phyloP scores from a whole-genome alignment of 2,113 vertebrate genomes.

The Nannospalax galili region DNA sequence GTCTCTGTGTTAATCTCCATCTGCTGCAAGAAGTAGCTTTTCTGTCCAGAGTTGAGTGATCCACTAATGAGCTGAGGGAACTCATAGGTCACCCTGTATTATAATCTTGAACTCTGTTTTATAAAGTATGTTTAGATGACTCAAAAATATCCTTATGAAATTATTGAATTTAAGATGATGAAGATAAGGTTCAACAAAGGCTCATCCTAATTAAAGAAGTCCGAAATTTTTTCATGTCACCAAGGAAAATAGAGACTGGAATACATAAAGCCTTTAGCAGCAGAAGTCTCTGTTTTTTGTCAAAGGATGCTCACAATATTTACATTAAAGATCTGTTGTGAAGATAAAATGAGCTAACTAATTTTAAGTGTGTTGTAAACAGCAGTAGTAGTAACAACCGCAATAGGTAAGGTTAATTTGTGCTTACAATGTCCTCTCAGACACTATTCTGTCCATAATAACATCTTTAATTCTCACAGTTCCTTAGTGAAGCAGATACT shows the following conservation, averaged over 20 bases:
- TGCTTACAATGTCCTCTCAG: background rate
- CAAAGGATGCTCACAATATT: background rate
- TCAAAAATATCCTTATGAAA: slow-evolving; percentile 1
- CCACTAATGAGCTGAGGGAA: too few species aligned
- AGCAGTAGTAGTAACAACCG: background rate
- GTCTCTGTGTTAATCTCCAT: too few species aligned
- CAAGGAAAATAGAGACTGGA: background rate
- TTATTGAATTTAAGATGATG: slow-evolving; percentile 8
- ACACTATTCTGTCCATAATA: background rate
- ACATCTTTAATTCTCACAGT: background rate
- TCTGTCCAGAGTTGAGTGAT: too few species aligned
- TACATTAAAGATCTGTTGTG: background rate
- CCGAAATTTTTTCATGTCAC: background rate
- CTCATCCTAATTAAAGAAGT: background rate
- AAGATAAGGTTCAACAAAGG: background rate
- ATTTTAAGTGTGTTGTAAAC: background rate
- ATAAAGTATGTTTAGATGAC: background rate
- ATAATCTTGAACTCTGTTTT: background rate
- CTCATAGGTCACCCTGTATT: too few species aligned
- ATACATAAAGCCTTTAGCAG: background rate
- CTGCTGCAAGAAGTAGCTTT: too few species aligned
- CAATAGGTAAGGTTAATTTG: background rate
- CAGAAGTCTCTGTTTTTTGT: background rate
- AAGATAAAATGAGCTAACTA: background rate
- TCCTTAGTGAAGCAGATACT: background rate